phyloP scores from a whole-genome alignment of 2,797 vertebrate species.

The Phrynocephalus guinanensis region DNA sequence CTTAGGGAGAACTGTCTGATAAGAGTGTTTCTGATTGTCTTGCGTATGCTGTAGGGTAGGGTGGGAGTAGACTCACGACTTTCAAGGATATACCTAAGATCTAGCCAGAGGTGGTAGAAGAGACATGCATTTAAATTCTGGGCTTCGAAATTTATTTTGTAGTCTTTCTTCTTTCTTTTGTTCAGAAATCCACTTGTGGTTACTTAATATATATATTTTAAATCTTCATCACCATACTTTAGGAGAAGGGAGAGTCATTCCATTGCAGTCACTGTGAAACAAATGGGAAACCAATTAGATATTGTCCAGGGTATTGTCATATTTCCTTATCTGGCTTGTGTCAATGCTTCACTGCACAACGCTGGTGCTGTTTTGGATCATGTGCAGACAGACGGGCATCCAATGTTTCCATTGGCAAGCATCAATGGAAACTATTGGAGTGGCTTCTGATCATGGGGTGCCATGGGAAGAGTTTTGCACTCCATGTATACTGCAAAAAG shows the following conservation, averaged over 20 bases:
- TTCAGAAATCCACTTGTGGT: neutral
- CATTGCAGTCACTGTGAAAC: neutral
- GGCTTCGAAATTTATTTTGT: neutral
- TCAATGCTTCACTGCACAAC: no score
- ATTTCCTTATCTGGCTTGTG: no score
- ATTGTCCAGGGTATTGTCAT: neutral
- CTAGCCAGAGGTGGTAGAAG: neutral
- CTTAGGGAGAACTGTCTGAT: neutral
- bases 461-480: no score
- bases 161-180: neutral
- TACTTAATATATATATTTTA: neutral
- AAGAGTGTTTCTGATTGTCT: neutral
- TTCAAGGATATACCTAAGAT: neutral
- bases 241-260: neutral
- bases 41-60: neutral
- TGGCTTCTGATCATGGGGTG: no score
- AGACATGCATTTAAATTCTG: neutral
- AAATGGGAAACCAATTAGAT: neutral
- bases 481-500: no score
- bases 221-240: neutral
- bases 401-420: no score
- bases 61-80: neutral
- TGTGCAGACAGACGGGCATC: no score
- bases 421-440: no score
- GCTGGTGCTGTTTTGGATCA: no score